Base-by-base conservation (phyloP, 2,797 vertebrate genomes). In the Sebastes goodei region DNA sequence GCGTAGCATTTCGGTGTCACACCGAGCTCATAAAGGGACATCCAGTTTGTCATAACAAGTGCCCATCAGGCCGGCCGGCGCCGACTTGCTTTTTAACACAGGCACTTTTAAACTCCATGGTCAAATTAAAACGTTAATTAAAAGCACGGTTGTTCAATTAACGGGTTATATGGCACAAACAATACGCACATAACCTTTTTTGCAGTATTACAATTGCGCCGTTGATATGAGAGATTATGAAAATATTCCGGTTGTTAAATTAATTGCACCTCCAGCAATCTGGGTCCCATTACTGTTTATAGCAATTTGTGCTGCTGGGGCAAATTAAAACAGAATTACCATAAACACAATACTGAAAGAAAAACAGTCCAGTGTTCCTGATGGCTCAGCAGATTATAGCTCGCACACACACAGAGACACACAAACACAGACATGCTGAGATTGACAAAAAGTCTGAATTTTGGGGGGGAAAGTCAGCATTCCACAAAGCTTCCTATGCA, bases 111-210 rank as follows among this genome's bases (percentile, higher is more conserved):
- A 83, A 71, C 21, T 75, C 71, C 32, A 52, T 10, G 66, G 71
- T 60, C 64, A 69, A 65, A 90, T 87, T 67, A 74, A 84, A 77
- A 46, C 25, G n/a, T 61, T 78, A 79, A 81, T 87, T 80, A 80
- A 86, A 87, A 83, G 57, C 72, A 46, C 0, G 5, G 60, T 73
- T 85, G 63, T 75, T 61, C 35, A 75, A 38, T 73, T 71, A 75
- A 42, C 11, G 27, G 49, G 33, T 85, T 69, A 72, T 71, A 67
- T 23, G 53, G 63, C 52, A 69, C 71, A 70, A 85, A 79, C 65
- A 62, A 67, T 60, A 25, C 1, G 7, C 60, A 32, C 2, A 7
- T 53, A 35, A 55, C 35, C 62, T 74, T 76, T 81, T 63, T 81
- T 63, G 42, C 10, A 29, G 30, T 17, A 11, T 74, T 60, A 49